A percentile compares a stretch with the other conserved stretches of the same genome.
phyloP scores from a whole-genome alignment of 2,797 vertebrate genomes.

The Lophius americanus region DNA sequence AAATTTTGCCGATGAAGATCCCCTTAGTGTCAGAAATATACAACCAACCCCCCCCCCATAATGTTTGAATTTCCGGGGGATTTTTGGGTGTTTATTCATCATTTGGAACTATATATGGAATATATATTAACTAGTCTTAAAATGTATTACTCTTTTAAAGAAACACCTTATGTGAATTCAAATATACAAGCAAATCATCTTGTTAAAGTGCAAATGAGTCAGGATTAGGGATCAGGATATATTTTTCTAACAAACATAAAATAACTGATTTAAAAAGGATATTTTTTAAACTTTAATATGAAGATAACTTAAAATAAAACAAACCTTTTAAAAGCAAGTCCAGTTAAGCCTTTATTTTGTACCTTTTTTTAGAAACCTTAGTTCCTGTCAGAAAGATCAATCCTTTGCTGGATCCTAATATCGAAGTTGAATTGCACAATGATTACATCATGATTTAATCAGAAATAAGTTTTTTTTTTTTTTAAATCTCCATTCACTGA shows the following conservation, averaged over 20 bases:
- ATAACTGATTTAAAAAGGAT: not conserved
- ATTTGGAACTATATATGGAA: too few relatives aligned
- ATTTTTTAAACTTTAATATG: not conserved
- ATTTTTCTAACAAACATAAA: not conserved
- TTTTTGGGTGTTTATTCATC: too few relatives aligned
- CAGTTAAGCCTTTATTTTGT: too few relatives aligned
- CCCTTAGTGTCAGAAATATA: too few relatives aligned
- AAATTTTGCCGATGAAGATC: too few relatives aligned
- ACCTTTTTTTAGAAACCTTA: too few relatives aligned
- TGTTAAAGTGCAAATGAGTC: not conserved
- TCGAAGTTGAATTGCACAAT: not conserved
- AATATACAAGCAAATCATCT: not conserved
- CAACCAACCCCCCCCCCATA: too few relatives aligned
- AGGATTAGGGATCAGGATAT: not conserved
- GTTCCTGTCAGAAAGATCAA: too few relatives aligned
- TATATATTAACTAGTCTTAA: not conserved
- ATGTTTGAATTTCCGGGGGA: too few relatives aligned
- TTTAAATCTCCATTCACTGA: constrained; percentile 20
- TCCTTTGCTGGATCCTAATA: not conserved
- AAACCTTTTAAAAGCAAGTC: not conserved
- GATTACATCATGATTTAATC: not conserved
- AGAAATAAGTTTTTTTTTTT: not conserved
- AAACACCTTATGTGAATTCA: not conserved
- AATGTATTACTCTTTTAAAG: not conserved
- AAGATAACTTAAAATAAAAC: not conserved